Base-by-base conservation (phyloP, 1,140 invertebrate species). In the Lithobius niger region DNA sequence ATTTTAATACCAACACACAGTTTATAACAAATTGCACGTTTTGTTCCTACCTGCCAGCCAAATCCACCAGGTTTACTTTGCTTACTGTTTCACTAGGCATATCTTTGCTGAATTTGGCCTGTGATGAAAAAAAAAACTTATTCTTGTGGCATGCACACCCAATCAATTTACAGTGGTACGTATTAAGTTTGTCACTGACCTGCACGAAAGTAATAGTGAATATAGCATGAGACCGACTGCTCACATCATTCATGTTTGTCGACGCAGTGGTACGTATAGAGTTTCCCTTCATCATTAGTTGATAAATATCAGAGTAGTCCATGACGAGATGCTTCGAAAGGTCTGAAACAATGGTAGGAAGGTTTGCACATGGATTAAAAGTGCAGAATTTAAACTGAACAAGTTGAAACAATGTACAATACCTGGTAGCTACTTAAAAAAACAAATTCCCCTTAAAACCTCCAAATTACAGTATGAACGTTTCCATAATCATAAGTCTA, bases 121-220 rank as follows among this genome's bases (percentile, higher is more conserved):
- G 47, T 4, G 19, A 45, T 21, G 6, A 31, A 51, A 54, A 43
- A 40, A 28, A 40, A n/a, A 2, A 54, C 16, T 43, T 31, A 22
- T 64, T 86, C 84, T 57, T 81, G 81, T 28, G 86, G 86, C 67
- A 36, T n/a, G 6, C 31, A 36, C n/a, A 36, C n/a, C n/a, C n/a
- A n/a, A n/a, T n/a, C n/a, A n/a, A 36, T 36, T 36, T 36, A 10
- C 31, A 36, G 10, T 36, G 10, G 10, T 36, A 10, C n/a, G n/a
- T 36, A 10, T 36, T 36, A 36, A 10, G 31, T 36, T 36, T 81
- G 81, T 28, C n/a, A n/a, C n/a, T n/a, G n/a, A 86, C 86, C 67
- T 89, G 86, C 55, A 88, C 83, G 70, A 89, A 90, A 26, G 85
- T 89, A 66, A 97, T 88, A 55, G 77, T 83, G 73, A 97, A 97